Evolutionary conservation across 2,797 vertebrate species (phyloP).

Genomic region (Lateolabrax maculatus): DNA sequence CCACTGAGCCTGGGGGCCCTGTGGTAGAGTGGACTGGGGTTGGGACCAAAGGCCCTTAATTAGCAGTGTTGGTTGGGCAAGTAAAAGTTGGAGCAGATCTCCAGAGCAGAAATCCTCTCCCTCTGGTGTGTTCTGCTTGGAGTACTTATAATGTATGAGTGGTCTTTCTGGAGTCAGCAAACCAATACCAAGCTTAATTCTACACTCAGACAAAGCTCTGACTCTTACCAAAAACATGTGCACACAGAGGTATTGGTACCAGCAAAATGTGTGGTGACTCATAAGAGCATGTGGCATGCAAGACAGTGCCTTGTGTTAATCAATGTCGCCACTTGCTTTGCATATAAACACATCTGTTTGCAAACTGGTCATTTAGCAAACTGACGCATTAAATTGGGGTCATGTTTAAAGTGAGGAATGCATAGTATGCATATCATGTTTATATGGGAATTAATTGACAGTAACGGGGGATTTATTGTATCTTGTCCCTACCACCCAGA

Average conservation of each 20-base stretch:
- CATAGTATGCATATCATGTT: constrained; percentile 26
- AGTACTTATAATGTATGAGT: constrained; percentile 54
- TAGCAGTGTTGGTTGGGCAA: constrained; percentile 67
- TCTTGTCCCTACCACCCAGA: constrained; percentile 10
- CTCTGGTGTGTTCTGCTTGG: constrained; percentile 67
- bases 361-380: constrained; percentile 21
- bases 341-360: constrained; percentile 51
- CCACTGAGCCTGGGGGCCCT: constrained; percentile 59
- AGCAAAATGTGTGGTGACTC: constrained; percentile 1
- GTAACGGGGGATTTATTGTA: not conserved
- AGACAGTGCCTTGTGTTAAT: constrained; percentile 22
- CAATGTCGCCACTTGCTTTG: constrained; percentile 41
- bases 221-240: constrained; percentile 28
- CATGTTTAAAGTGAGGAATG: constrained; percentile 27
- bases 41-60: constrained; percentile 69
- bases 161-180: constrained; percentile 50
- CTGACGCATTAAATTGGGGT: constrained; percentile 33
- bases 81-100: constrained; percentile 59
- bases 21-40: constrained; percentile 40
- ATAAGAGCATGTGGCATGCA: constrained; percentile 19
- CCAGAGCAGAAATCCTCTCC: constrained; percentile 65
- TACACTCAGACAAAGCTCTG: constrained; percentile 14
- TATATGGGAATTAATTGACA: constrained; percentile 17
- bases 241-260: constrained; percentile 8
- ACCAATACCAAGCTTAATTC: constrained; percentile 40